These are phyloP conservation scores for Lasioglossum marginatum DNA, from an alignment of 2,888 invertebrate species.

Conservation along the genomic window DNA sequence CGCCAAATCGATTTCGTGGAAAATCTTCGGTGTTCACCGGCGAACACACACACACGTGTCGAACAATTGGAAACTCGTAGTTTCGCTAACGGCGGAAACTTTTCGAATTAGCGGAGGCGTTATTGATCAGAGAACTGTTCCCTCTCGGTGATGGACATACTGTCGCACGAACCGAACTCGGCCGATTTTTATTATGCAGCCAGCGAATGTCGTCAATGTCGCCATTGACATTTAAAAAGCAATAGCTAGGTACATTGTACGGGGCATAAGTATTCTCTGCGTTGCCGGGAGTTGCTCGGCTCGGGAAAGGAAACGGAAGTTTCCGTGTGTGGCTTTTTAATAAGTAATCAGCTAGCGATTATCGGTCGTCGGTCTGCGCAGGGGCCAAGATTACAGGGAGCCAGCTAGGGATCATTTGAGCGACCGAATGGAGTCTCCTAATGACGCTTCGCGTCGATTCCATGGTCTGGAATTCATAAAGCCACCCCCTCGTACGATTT, in stretches of 20 bases:
- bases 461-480: slow-evolving; percentile 31
- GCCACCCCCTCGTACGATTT: slow-evolving; percentile 30
- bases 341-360: not conserved
- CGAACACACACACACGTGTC: not conserved
- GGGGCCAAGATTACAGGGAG: not conserved
- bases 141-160: slow-evolving; percentile 10
- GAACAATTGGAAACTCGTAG: slow-evolving; percentile 19
- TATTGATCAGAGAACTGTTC: slow-evolving; percentile 21
- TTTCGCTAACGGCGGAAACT: slow-evolving; percentile 19
- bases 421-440: slow-evolving; percentile 7
- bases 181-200: slow-evolving; percentile 28
- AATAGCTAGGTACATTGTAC: not conserved
- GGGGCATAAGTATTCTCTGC: not conserved
- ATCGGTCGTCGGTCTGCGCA: not conserved
- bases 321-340: slow-evolving; percentile 2
- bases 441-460: slow-evolving; percentile 11
- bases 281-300: not conserved
- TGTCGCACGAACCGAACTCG: slow-evolving; percentile 4
- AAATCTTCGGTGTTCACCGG: not conserved
- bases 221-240: slow-evolving; percentile 28
- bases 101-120: slow-evolving; percentile 35
- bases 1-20: not conserved
- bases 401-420: not conserved
- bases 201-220: not conserved
- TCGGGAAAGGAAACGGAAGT: not conserved